Evolutionary conservation across 2,797 vertebrate genomes (phyloP), one percentile per base, ranked within the genome.

Genomic region (Propithecus perrieri): DNA sequence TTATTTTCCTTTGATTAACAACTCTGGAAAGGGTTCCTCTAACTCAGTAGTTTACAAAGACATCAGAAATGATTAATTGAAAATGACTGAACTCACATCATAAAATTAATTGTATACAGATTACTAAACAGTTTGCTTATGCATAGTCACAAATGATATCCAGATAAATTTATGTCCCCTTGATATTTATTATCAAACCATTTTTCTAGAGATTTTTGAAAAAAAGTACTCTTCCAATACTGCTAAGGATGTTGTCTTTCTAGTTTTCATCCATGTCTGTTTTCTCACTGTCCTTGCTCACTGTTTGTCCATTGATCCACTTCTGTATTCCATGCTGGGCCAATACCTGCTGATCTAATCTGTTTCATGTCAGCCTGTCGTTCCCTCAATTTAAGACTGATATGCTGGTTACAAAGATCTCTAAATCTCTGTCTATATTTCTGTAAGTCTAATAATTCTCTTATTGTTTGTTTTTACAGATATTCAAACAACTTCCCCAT

Each of bases 41-140:
- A 84, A 87, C 61, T 89, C 35, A 53, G 13, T 65, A 75, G 75
- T 96, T 96, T 95, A 92, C 80, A 96, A 92, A 95, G 80, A 85
- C 65, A 90, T 87, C 17, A 93, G 43, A 96, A 93, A 41, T 87
- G 85, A 94, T 76, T 95, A 89, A 87, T 71, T 79, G 18, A 90
- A n/a, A 93, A 93, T 35, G 63, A 83, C 26, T 93, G 35, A 96
- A 69, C 20, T 93, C 69, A 67, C 20, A 71, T 65, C 7, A 80
- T 84, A 48, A 83, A 95, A 71, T 97, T 95, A 86, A 94, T 95
- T 96, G 93, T 87, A 43, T 67, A 76, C n/a, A 94, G 63, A 80
- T 95, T 95, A 43, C 22, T 50, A 95, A 93, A 22, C n/a, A 92
- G 28, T 72, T 95, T 46, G n/a, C 12, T 57, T 90, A 93, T 81